Base-by-base conservation (phyloP, 1,140 invertebrate species). In the Microvelia longipes region DNA sequence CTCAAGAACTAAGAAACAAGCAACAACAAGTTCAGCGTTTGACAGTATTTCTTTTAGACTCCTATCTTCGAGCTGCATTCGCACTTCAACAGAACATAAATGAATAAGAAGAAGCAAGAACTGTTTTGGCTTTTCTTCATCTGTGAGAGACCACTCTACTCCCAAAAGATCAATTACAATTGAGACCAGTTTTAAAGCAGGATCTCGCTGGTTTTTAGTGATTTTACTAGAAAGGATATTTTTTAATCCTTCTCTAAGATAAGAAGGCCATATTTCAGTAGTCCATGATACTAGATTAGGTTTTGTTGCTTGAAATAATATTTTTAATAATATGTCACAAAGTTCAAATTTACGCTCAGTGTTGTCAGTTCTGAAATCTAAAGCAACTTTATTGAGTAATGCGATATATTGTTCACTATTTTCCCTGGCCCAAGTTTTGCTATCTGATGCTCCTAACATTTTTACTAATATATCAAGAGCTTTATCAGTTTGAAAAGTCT, bases 31-130 rank as follows among this genome's bases (percentile, higher is more conserved):
- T 67, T 92, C 87, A 28, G 85, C 85, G 80, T 91, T 87, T 29
- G 83, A 79, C 75, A 88, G 84, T 5, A 92, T 87, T 77, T 89
- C 83, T 77, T 93, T 90, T 71, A 94, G 82, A 28, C 75, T 75
- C 74, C 89, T 88, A 71, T 92, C 90, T 77, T 97, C 93, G 62
- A 96, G 79, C 75, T 92, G 89, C 91, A 97, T 95, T 75, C 92
- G 85, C 1, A 95, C 87, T 83, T 96, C 94, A 77, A 97, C 92
- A 67, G 91, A 91, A 72, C 89, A 87, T 25, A 97, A 79, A 78
- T 96, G 92, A 68, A 94, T 85, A 1, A 95, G 79, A 61, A 95
- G 79, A 1, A 95, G 80, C 74, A 95, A 90, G 74, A 94, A 90
- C 75, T 89, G 86, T 79, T 89, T 90, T 69, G 87, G 86, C 73